Evolutionary conservation across 2,888 invertebrate genomes (phyloP).

Genomic region (Scaptomyza flava): DNA sequence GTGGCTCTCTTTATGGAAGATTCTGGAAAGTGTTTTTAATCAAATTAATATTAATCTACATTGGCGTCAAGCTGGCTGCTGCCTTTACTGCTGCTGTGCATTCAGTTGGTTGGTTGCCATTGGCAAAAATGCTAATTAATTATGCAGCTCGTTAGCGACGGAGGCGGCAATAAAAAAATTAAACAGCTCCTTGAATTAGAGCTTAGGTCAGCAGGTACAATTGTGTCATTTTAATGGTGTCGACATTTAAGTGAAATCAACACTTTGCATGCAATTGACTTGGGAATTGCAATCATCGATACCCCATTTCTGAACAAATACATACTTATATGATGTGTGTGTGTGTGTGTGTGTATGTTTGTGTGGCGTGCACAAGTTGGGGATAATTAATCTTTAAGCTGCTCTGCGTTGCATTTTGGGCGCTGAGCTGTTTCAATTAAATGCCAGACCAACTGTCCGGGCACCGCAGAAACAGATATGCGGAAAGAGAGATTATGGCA

Average conservation of each 20-base stretch:
- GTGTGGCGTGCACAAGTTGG: constrained; percentile 24
- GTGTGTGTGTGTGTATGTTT: constrained; percentile 2
- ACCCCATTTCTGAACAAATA: background rate
- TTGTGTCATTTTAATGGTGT: constrained; percentile 60
- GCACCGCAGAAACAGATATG: background rate
- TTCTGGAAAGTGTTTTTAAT: constrained; percentile 26
- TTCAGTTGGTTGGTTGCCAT: constrained; percentile 15
- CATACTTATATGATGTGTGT: background rate
- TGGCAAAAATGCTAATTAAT: constrained; percentile 56
- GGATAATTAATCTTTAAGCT: constrained; percentile 69
- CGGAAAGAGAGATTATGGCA: background rate
- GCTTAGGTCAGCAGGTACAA: constrained; percentile 30
- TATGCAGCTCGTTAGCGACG: constrained; percentile 47
- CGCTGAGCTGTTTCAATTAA: constrained; percentile 60
- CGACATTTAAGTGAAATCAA: constrained; percentile 71
- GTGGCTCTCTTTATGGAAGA: background rate
- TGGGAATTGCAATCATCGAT: constrained; percentile 35
- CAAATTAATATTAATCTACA: constrained; percentile 61
- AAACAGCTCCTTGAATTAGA: background rate
- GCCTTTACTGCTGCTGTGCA: background rate
- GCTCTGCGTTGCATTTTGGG: constrained; percentile 15
- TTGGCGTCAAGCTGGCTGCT: constrained; percentile 8
- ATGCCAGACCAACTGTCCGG: constrained; percentile 7
- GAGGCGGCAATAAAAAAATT: constrained; percentile 21
- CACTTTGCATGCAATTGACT: constrained; percentile 58